phyloP scores from a whole-genome alignment of 2,113 vertebrate genomes.

The Tachuris rubrigastra region DNA sequence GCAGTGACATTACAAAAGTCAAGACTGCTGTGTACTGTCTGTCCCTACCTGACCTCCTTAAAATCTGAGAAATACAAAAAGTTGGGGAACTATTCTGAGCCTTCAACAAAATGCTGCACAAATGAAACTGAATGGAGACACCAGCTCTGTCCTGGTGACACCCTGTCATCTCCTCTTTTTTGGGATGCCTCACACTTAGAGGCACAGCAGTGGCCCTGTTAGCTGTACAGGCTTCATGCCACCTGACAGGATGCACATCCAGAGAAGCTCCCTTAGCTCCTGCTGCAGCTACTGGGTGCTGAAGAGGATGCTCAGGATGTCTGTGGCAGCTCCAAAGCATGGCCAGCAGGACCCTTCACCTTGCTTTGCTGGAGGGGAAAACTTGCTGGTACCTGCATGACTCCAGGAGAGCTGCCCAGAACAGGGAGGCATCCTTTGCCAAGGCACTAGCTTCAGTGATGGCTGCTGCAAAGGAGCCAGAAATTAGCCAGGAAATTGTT shows the following conservation, averaged over 20 bases:
- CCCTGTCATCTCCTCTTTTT: neutral
- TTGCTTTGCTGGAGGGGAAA: neutral
- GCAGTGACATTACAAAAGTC: slow-evolving; percentile 48
- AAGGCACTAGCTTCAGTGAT: neutral
- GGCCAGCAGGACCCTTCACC: neutral
- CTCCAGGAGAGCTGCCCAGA: neutral
- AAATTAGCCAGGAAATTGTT: neutral
- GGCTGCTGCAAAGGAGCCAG: neutral
- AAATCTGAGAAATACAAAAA: neutral
- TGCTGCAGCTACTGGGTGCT: neutral
- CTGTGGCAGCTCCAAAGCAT: fast-evolving
- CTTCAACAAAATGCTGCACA: neutral
- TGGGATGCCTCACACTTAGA: neutral
- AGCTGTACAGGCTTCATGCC: neutral
- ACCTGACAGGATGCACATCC: fast-evolving
- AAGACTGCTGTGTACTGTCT: slow-evolving; percentile 10
- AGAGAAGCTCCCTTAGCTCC: neutral
- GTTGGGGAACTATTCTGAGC: neutral
- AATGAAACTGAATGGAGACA: neutral
- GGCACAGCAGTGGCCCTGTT: neutral
- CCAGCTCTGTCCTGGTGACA: fast-evolving
- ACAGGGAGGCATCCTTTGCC: neutral
- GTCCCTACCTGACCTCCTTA: slow-evolving; percentile 40
- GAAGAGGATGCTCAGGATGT: neutral
- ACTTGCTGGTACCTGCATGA: fast-evolving